Percentiles rank a stretch among this genome's conserved stretches.
Conservation (phyloP, 2,113 vertebrate genomes). For the Phalacrocorax brasilianus region DNA sequence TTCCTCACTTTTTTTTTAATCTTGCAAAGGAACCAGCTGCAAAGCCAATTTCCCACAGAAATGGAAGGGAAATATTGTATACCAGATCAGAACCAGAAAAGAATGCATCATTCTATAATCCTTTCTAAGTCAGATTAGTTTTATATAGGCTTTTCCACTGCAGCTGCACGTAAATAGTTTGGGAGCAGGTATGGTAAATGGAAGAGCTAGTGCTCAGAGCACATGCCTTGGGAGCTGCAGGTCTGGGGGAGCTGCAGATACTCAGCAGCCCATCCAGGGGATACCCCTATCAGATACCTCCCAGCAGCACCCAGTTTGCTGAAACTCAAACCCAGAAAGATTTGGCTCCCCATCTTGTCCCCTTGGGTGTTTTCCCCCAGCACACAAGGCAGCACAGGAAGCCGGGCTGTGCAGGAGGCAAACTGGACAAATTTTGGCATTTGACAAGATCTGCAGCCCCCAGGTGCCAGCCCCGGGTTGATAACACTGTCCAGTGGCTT, state of each 20-base stretch:
- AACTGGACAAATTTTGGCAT: not conserved
- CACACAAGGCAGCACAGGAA: not conserved
- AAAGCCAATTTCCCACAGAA: constrained; percentile 23
- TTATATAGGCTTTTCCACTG: not conserved
- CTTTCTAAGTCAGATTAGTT: not conserved
- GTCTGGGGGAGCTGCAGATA: not conserved
- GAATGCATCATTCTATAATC: not conserved
- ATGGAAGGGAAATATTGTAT: not conserved
- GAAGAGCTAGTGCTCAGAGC: not conserved
- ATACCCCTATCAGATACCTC: not conserved
- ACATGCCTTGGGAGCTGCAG: not conserved
- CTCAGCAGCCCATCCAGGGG: not conserved
- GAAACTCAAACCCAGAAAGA: not conserved
- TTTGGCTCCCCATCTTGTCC: not conserved
- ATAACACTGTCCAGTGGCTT: not conserved
- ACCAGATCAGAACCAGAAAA: not conserved
- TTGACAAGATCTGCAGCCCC: not conserved
- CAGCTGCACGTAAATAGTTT: not conserved
- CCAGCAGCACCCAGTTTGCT: not conserved
- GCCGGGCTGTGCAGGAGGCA: not conserved
- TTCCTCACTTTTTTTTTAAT: not conserved
- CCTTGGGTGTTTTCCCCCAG: not conserved
- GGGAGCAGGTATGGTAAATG: not conserved
- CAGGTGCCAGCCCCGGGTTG: not conserved
- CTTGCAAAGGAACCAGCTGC: not conserved